A percentile compares a stretch with the other conserved stretches of the same genome.
These are phyloP conservation scores for Cyaniris semiargus DNA, from an alignment of 2,888 invertebrate species.

Conservation along the genomic window DNA sequence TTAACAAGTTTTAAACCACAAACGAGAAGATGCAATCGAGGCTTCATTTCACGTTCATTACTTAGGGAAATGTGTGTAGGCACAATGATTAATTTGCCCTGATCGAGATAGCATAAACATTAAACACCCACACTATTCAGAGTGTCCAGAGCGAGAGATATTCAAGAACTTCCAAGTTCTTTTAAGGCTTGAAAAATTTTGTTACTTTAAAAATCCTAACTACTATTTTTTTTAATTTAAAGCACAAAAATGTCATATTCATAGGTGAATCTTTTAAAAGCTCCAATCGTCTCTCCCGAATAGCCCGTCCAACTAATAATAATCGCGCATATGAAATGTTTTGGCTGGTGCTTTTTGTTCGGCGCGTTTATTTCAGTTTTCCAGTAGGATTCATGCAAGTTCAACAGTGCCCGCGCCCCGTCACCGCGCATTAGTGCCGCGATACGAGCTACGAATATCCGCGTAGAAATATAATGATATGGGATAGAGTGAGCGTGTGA, in stretches of 20 bases:
- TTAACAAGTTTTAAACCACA: background rate
- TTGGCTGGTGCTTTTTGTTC: constrained; percentile 81
- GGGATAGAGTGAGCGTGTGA: constrained; percentile 13
- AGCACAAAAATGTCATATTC: constrained; percentile 20
- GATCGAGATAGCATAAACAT: background rate
- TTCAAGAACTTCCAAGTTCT: background rate
- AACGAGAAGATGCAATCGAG: background rate
- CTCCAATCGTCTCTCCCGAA: constrained; percentile 71
- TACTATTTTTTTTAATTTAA: background rate
- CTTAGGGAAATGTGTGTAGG: background rate
- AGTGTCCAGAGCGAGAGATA: background rate
- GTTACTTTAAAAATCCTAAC: too few relatives aligned
- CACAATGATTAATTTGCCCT: background rate
- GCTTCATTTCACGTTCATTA: background rate
- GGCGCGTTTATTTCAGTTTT: constrained; percentile 80
- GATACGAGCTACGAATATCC: constrained; percentile 39
- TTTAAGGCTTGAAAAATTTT: background rate
- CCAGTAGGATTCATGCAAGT: constrained; percentile 79
- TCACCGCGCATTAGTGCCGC: constrained; percentile 59
- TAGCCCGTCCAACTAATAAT: constrained; percentile 81
- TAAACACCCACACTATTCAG: background rate
- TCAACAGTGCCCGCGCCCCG: constrained; percentile 70
- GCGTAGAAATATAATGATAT: background rate
- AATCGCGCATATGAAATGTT: constrained; percentile 79
- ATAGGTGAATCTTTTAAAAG: constrained; percentile 67